Evolutionary conservation across 2,113 vertebrate genomes (phyloP), one percentile per base, ranked within the genome.

Genomic region (Diadophis punctatus): DNA sequence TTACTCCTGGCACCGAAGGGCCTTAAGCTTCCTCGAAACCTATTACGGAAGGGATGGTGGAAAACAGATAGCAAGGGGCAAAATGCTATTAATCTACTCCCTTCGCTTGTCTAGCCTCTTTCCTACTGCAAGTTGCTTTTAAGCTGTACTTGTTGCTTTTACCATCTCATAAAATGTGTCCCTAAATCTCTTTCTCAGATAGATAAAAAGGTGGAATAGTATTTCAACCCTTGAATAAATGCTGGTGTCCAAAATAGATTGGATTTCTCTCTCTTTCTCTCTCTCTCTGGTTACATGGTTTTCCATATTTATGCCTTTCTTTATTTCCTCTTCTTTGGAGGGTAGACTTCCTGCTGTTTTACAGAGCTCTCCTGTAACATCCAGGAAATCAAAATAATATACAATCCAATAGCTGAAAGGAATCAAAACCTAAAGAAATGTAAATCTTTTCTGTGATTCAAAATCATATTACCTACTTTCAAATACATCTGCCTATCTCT

Each of bases 11-110:
- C 94, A 84, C 93, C 7, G 0, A 93, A 93, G 23, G 89, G 11
- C 91, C 92, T 97, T 95, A 95, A 96, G 96, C 92, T 96, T 93
- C 80, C 63, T 93, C 3, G 0, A 96, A 96, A 85, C 91, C 95
- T 87, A 49, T 63, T 80, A 88, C 94, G 39, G 91, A 80, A 94
- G 95, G 90, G 49, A 39, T 52, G 89, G 87, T 92, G 34, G 49
- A 90, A 96, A 34, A 96, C 93, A 95, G 94, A 96, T 90, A 92
- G 46, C 74, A 80, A 80, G 39, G 30, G 94, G 94, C 90, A 95
- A 94, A 96, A 93, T 16, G 93, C 90, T 92, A 95, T 96, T 97
- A 96, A 97, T 87, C 34, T 88, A 52, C 43, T 52, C 74, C 58
- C 86, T 87, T 43, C 25, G 4, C 27, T 87, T 94, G 91, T 94